A percentile compares a stretch with the other conserved stretches of the same genome.
Evolutionary conservation across 2,888 invertebrate species (phyloP).

Genomic region (Dioctria linearis): DNA sequence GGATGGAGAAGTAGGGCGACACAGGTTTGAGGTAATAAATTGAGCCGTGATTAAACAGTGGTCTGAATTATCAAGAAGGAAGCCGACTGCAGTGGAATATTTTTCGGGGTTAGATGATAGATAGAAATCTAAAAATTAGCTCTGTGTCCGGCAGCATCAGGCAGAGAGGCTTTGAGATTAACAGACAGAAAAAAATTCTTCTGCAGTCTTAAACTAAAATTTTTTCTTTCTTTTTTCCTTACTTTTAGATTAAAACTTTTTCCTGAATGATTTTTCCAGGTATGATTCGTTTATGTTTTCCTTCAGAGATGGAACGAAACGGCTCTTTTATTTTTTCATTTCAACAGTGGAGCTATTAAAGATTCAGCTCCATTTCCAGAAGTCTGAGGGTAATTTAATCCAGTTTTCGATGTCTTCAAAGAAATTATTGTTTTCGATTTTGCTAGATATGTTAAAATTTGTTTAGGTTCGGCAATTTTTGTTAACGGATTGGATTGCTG

Average conservation of each 20-base stretch:
- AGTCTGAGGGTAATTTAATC: slow-evolving; percentile 30
- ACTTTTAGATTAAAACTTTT: slow-evolving; percentile 3
- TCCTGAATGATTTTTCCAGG: slow-evolving; percentile 70
- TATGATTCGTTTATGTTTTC: slow-evolving; percentile 66
- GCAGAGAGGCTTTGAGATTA: no score
- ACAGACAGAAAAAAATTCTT: no score
- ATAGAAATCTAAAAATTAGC: no score
- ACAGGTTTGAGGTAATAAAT: no score
- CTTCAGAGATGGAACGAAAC: slow-evolving; percentile 53
- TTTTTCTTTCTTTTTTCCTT: no score
- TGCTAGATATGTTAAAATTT: slow-evolving; percentile 63
- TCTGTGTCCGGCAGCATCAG: no score
- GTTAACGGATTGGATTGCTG: slow-evolving; percentile 59
- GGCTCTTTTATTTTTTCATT: slow-evolving; percentile 68
- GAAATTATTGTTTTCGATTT: slow-evolving; percentile 59
- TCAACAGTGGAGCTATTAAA: slow-evolving; percentile 59
- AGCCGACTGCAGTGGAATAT: no score
- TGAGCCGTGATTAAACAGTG: no score
- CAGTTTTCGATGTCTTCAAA: slow-evolving; percentile 31
- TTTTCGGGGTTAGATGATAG: no score
- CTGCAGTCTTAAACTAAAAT: no score
- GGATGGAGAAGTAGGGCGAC: no score
- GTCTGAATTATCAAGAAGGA: no score
- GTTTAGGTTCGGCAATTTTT: slow-evolving; percentile 65
- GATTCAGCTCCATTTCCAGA: neutral